Base-by-base conservation (phyloP, 2,888 invertebrate genomes). In the Syrista parreyssii region DNA sequence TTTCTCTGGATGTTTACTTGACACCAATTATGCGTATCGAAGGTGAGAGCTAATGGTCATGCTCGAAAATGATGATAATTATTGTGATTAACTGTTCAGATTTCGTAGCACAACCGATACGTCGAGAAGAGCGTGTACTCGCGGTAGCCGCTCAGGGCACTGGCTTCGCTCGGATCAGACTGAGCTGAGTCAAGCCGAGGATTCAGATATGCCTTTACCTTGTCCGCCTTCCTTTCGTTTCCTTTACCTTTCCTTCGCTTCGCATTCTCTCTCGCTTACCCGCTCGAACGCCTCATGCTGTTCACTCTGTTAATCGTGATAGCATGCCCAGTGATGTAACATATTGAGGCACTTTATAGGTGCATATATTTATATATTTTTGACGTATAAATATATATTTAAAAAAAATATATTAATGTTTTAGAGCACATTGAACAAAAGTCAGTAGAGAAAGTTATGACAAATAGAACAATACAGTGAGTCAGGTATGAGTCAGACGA, bases 221-320 rank as follows among this genome's bases (percentile, higher is more conserved):
- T 85, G 85, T 83, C 83, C 83, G 82, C 83, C 85, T 84, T 84
- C 85, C 84, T 84, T 85, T 81, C 80, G 83, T 83, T 82, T 79
- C 76, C 78, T 40, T 32, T 76, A 74, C 35, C 79, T 77, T 74
- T 79, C 76, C 79, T 79, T 81, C 79, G 74, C 83, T 82, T 85
- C 82, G 79, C 82, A 81, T 83, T 84, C 82, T 83, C 74, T 78
- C 82, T 82, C 79, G 78, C 82, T 82, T 79, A 75, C 81, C 72
- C 83, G 75, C 78, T 55, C 78, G 75, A 74, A 73, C 79, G 79
- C 76, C 82, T 79, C 83, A 77, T 79, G 78, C 82, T 84, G 82
- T 80, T 85, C 86, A 79, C 85, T 88, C 85, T 81, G 81, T 85
- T 84, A 83, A 86, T 88, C 85, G 86, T 82, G 87, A 86, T 86